A percentile compares a stretch with the other conserved stretches of the same genome.
Conservation (phyloP, 2,113 vertebrate species). For the Pterocles orientalis region DNA sequence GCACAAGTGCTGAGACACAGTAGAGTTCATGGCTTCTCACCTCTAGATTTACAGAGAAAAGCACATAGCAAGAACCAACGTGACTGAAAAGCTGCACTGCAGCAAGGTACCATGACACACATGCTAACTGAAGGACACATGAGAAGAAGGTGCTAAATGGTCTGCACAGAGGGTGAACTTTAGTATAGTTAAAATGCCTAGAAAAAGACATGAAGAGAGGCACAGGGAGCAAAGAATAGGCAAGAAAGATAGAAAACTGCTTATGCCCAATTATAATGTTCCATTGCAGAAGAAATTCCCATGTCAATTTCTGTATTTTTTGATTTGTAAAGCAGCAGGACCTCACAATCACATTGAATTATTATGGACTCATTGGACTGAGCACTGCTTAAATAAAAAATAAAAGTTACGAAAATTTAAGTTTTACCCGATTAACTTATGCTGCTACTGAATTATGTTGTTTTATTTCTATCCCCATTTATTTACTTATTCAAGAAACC, state of each 20-base stretch:
- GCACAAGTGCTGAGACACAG: neutral
- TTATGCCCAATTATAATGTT: neutral
- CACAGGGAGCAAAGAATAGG: neutral
- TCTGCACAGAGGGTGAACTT: neutral
- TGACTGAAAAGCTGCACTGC: neutral
- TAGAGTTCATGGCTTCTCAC: neutral
- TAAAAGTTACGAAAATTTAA: neutral
- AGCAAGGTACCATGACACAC: neutral
- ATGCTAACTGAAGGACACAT: neutral
- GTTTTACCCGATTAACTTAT: constrained; percentile 8
- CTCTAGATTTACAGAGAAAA: neutral
- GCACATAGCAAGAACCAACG: neutral
- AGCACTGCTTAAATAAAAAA: neutral
- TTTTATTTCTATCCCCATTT: neutral
- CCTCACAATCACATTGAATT: neutral
- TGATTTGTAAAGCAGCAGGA: neutral
- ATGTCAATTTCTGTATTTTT: neutral
- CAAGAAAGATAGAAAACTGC: neutral
- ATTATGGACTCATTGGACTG: neutral
- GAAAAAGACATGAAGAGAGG: neutral
- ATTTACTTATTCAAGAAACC: constrained; percentile 19
- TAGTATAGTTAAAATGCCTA: neutral
- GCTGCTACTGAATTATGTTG: neutral
- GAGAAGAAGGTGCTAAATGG: neutral
- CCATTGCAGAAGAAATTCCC: neutral